Conservation (phyloP, 1,140 invertebrate species). For the Lasaia peninsularis region DNA sequence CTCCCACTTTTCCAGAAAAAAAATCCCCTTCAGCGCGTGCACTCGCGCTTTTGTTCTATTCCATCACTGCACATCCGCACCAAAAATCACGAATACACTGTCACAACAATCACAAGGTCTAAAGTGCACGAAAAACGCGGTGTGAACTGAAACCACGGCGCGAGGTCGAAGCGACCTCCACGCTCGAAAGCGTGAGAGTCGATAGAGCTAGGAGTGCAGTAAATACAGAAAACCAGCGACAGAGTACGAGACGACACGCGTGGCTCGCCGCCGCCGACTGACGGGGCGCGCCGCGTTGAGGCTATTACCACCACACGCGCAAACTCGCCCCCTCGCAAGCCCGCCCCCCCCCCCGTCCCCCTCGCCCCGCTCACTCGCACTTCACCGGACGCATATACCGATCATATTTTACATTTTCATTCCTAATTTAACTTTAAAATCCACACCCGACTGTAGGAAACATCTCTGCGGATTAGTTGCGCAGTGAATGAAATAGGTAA, state of each 20-base stretch:
- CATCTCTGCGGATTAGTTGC: slow-evolving; percentile 55
- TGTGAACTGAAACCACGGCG: slow-evolving; percentile 54
- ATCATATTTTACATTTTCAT: slow-evolving; percentile 52
- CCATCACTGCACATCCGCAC: slow-evolving; percentile 76
- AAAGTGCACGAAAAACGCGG: slow-evolving; percentile 40
- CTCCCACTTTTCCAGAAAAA: slow-evolving; percentile 56
- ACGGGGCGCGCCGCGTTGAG: slow-evolving; percentile 63
- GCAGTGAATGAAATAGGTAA: slow-evolving; percentile 63
- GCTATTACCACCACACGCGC: slow-evolving; percentile 59
- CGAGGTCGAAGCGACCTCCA: slow-evolving; percentile 61
- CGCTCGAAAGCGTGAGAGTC: slow-evolving; percentile 64
- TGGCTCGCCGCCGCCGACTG: slow-evolving; percentile 70
- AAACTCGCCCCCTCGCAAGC: slow-evolving; percentile 47
- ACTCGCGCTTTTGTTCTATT: slow-evolving; percentile 62
- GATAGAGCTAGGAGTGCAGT: slow-evolving; percentile 42
- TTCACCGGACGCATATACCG: slow-evolving; percentile 44
- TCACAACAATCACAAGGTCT: slow-evolving; percentile 54
- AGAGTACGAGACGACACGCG: slow-evolving; percentile 64
- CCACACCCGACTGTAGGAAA: slow-evolving; percentile 55
- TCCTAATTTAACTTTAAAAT: slow-evolving; percentile 63
- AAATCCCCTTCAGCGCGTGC: slow-evolving; percentile 39
- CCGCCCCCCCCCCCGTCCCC: slow-evolving; percentile 28
- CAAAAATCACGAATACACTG: slow-evolving; percentile 72
- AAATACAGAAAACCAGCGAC: slow-evolving; percentile 32
- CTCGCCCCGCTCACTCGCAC: slow-evolving; percentile 33